Evolutionary conservation across 2,797 vertebrate genomes (phyloP), one percentile per base, ranked within the genome.

Genomic region (Loriculus beryllinus): DNA sequence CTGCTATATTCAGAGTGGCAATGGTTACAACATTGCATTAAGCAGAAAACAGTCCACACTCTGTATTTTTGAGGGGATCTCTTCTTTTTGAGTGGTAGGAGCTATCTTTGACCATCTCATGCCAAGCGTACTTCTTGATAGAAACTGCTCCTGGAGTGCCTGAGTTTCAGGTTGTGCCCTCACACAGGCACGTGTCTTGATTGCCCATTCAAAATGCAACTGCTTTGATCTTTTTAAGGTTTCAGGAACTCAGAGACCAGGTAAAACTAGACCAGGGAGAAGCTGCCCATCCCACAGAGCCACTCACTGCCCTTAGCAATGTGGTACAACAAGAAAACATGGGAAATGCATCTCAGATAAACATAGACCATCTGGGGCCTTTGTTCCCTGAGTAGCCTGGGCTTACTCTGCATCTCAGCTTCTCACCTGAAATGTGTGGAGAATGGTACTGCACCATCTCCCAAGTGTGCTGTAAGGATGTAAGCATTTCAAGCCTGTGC

Each of bases 131-230:
- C n/a, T 79, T 65, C n/a, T 47, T 43, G 80, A 88, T 6, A 74
- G 33, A 54, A 77, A 7, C 21, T 79, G 12, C 28, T 91, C 10
- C 47, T 47, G 37, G 26, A 74, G 33, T 4, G 4, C 0, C 0
- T 33, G 22, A 51, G 13, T 54, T 86, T 29, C 37, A 68, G 39
- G 21, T 51, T 83, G 56, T 12, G 84, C 23, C 35, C 29, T 89
- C 31, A 39, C 31, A 37, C 1, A 3, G 3, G 9, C 18, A 47
- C 0, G 0, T 54, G 21, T 19, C 29, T 15, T 29, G n/a, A 48
- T 56, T 87, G 57, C 43, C 42, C 10, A 23, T 3, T 56, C 37
- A 42, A 92, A 89, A 26, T 48, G 67, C 40, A 43, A 10, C 14
- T 63, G 2, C 19, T 64, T 64, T 43, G 9, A 6, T 10, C 11